Base-by-base conservation (phyloP, 2,888 invertebrate species). In the Sisyra terminalis region DNA sequence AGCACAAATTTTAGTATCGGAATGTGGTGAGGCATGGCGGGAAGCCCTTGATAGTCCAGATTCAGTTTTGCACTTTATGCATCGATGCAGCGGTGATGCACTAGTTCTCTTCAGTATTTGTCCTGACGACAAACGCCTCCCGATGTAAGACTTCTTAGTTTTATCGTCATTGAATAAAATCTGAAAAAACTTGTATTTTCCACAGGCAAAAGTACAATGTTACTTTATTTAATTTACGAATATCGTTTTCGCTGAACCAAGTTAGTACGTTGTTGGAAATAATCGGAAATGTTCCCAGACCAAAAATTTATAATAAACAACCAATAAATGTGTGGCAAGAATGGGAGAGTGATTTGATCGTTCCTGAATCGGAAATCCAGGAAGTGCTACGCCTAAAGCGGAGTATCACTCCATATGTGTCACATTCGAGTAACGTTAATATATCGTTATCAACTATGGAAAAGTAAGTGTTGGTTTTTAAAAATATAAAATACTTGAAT, bases 221-320 rank as follows among this genome's bases (percentile, higher is more conserved):
- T 32, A 74, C 75, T 0, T 62, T 85, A 16, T 75, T 79, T 15
- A 75, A 75, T 47, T 54, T 86, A 34, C 84, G 83, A 52, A 57
- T 86, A 29, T 83, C 83, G 59, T 60, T 85, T 29, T 84, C 84
- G 0, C 84, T 86, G 55, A 70, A 75, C 40, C 75, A 78, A 55
- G 67, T 84, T 24, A 67, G 71, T 16, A 60, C 71, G 24, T 61
- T 85, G 3, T 62, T 79, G 45, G 75, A 78, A 50, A 85, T 82
- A 17, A 51, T 53, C 32, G 69, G 68, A 50, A 67, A 65, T 46
- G 50, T 68, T 0, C 69, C 69, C 0, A 47, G 64, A 0, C 69
- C 69, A 0, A 60, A 42, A 34, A 9, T 13, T 16, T n/a, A 37
- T 6, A 11, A 34, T 3, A 34, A 34, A 2, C 9, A 34, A 34